Conservation (phyloP, 2,888 invertebrate genomes). For the Beris chalybata region DNA sequence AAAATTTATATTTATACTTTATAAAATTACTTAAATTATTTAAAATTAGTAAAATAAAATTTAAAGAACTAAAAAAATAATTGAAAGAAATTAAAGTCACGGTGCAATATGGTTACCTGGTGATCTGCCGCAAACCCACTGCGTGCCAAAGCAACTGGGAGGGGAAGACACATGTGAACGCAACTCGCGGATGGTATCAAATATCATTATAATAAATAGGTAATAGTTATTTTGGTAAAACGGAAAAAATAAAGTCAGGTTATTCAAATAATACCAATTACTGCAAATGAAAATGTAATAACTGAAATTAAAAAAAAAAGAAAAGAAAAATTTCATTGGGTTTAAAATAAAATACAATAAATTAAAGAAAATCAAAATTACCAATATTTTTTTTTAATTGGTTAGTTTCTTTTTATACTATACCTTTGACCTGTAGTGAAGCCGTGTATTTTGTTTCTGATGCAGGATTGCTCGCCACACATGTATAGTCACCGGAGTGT, state of each 20-base stretch:
- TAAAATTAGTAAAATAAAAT: conserved; percentile 32
- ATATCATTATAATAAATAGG: conserved; percentile 27
- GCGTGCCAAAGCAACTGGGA: conserved; percentile 63
- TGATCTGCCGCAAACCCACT: conserved; percentile 66
- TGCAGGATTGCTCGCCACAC: conserved; percentile 77
- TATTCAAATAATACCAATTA: conserved; percentile 18
- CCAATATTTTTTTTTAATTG: conserved; percentile 33
- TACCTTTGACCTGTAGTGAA: conserved; percentile 81
- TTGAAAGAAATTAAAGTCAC: conserved; percentile 56
- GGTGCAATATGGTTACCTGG: conserved; percentile 67
- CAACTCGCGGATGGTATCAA: conserved; percentile 40
- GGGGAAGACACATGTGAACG: conserved; percentile 46
- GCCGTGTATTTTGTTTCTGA: conserved; percentile 78
- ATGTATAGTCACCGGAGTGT: conserved; percentile 77
- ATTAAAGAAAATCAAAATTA: conserved; percentile 22
- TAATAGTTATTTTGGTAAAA: conserved; percentile 18
- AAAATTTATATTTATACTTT: background rate
- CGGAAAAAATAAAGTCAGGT: conserved; percentile 13
- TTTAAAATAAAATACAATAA: background rate
- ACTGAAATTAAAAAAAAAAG: conserved; percentile 17
- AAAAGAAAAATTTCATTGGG: conserved; percentile 3
- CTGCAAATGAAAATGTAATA: conserved; percentile 26
- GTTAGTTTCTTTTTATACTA: conserved; percentile 52
- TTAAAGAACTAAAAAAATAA: conserved; percentile 42
- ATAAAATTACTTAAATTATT: conserved; percentile 20